These are phyloP conservation scores for Euwallacea fornicatus DNA, from an alignment of 1,140 invertebrate species.

Conservation along the genomic window DNA sequence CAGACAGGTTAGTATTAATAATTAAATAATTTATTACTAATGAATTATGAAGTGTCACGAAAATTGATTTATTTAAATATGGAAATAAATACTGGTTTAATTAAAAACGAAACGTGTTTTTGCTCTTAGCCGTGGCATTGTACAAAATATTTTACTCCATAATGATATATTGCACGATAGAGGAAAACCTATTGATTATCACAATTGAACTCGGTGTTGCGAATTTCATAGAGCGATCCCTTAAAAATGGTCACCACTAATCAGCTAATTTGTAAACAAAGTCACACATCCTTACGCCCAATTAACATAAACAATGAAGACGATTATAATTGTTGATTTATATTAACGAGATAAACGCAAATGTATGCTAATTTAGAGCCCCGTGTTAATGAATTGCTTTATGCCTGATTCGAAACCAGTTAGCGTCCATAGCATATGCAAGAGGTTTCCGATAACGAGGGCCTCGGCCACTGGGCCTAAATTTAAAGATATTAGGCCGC, in stretches of 20 bases:
- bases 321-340: conserved; percentile 36
- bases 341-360: conserved; percentile 30
- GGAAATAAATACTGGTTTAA: too few relatives aligned
- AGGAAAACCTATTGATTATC: neutral
- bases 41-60: too few relatives aligned
- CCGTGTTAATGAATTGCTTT: conserved; percentile 29
- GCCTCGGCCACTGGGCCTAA: conserved; percentile 2
- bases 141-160: too few relatives aligned
- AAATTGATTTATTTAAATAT: too few relatives aligned
- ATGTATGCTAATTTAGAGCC: conserved; percentile 31
- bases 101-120: too few relatives aligned
- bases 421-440: conserved; percentile 16
- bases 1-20: too few relatives aligned
- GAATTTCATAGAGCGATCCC: too few relatives aligned
- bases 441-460: conserved; percentile 20
- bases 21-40: too few relatives aligned
- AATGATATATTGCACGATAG: too few relatives aligned
- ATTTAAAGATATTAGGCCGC: conserved; percentile 26
- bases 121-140: too few relatives aligned
- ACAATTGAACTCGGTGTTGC: too few relatives aligned
- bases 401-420: conserved; percentile 24
- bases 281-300: conserved; percentile 23
- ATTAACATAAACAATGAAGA: conserved; percentile 35
- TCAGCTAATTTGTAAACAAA: conserved; percentile 32
- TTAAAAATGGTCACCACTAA: conserved; percentile 8